Evolutionary conservation across 1,140 invertebrate species (phyloP), one percentile per base, ranked within the genome.

Genomic region (Bombus sibiricus): DNA sequence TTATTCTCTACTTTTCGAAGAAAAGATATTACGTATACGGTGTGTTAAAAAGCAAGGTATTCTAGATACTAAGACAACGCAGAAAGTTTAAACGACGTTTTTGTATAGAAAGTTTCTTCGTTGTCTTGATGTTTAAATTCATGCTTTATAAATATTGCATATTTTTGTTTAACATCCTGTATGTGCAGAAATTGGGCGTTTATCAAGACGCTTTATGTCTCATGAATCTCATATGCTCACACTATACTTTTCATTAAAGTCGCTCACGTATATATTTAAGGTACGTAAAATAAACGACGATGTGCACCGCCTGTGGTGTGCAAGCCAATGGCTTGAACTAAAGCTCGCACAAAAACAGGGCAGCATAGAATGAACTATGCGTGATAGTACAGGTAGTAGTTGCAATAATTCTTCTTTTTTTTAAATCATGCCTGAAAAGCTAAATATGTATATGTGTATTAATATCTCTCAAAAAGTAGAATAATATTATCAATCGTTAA

Each of bases 181-280:
- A 62, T 13, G 0, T 1, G 28, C 28, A 62, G 28, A 10, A 62
- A 62, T n/a, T 62, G 28, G 2, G 3, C 59, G 59, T 62, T 62
- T 62, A 62, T 62, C 28, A 62, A n/a, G 59, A n/a, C 28, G 12
- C 28, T 62, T n/a, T 62, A n/a, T n/a, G 0, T 28, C 59, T 1
- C 28, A 62, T 62, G 18, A 0, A 53, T 53, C 47, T 62, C 9
- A n/a, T n/a, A 62, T 13, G 25, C 59, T 62, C 28, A 2, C 28
- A n/a, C 59, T 62, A 62, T 62, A 62, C 28, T 62, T 62, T 62
- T 62, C 59, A 62, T 62, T 62, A 62, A 62, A 62, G 59, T 62
- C 28, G 28, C 59, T 62, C 28, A 62, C 28, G 28, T 62, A 12
- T 12, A 62, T 62, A 28, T n/a, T 28, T n/a, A 62, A 62, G 25